Percentiles rank a stretch among this genome's conserved stretches.
Evolutionary conservation across 2,888 invertebrate genomes (phyloP).

Genomic region (Sturmia bella): DNA sequence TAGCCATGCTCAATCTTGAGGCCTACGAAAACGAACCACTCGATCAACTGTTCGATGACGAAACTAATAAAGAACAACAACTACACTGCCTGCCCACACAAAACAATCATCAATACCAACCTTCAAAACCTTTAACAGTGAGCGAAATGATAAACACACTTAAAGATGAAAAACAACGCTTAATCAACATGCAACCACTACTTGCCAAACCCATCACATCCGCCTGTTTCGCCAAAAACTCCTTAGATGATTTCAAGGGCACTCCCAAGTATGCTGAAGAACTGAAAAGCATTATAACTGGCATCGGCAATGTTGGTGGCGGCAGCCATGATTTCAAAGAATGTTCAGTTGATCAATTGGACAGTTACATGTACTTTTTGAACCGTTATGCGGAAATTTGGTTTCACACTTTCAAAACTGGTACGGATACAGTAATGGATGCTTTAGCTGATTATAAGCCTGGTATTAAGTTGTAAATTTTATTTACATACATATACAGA

Average conservation of each 20-base stretch:
- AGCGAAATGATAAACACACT: constrained; percentile 74
- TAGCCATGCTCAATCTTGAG: constrained; percentile 70
- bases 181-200: constrained; percentile 73
- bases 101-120: background rate
- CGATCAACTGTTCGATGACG: constrained; percentile 76
- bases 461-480: constrained; percentile 69
- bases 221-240: background rate
- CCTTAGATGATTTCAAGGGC: constrained; percentile 33
- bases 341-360: constrained; percentile 75
- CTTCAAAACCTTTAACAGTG: background rate
- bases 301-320: constrained; percentile 75
- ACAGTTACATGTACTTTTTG: constrained; percentile 77
- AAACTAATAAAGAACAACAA: too few species aligned
- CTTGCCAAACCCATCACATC: constrained; percentile 52
- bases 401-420: constrained; percentile 75
- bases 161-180: constrained; percentile 73
- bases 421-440: constrained; percentile 76
- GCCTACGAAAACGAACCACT: constrained; percentile 77
- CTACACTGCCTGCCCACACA: too few species aligned
- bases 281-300: constrained; percentile 72
- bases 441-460: constrained; percentile 73
- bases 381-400: constrained; percentile 78
- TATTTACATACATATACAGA: too few species aligned
- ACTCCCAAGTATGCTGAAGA: constrained; percentile 74
- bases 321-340: constrained; percentile 74